Conservation (phyloP, 2,113 vertebrate genomes). For the Sitta europaea region DNA sequence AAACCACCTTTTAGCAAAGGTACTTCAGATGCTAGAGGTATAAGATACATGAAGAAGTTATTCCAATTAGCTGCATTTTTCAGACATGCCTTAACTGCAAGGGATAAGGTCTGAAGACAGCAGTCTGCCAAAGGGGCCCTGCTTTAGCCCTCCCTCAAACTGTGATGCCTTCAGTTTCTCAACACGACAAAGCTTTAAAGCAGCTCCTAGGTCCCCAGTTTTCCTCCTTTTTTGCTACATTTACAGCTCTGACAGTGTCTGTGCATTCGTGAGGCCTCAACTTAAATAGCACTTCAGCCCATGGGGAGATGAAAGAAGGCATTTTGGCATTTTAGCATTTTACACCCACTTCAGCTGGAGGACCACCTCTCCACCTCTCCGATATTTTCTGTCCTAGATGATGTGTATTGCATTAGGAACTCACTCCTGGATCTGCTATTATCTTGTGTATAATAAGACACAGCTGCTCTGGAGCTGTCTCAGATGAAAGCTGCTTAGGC, state of each 20-base stretch:
- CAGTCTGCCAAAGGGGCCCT: neutral
- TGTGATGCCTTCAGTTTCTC: neutral
- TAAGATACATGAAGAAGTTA: neutral
- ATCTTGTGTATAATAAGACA: neutral
- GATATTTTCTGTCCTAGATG: neutral
- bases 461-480: neutral
- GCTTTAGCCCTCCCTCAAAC: neutral
- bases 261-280: neutral
- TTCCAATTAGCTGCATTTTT: neutral
- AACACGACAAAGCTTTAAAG: neutral
- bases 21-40: neutral
- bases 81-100: neutral
- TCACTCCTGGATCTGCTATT: neutral
- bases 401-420: accelerated
- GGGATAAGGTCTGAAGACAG: neutral
- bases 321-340: neutral
- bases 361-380: neutral
- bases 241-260: neutral
- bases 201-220: neutral
- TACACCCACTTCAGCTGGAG: neutral
- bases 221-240: neutral
- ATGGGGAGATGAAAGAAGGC: accelerated
- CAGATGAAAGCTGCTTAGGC: neutral
- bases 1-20: neutral
- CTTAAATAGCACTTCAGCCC: neutral